Evolutionary conservation across 2,113 vertebrate species (phyloP).

Genomic region (Rousettus leschenaultii): DNA sequence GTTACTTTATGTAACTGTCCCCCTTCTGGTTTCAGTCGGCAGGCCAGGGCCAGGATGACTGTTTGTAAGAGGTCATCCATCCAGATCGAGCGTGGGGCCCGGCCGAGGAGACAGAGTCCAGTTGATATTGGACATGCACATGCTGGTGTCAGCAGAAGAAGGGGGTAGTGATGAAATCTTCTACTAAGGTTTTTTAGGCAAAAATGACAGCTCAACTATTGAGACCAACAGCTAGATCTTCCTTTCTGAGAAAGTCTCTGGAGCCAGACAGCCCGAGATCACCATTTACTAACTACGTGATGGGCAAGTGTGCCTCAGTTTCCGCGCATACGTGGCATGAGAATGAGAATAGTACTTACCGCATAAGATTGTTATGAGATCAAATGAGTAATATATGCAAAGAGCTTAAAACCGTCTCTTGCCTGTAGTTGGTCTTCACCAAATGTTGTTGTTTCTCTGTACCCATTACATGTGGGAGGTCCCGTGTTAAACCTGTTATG

Average conservation of each 20-base stretch:
- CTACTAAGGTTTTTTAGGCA: not conserved
- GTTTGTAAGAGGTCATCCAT: not conserved
- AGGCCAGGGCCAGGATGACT: conserved; percentile 51
- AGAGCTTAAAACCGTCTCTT: not conserved
- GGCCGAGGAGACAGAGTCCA: conserved; percentile 67
- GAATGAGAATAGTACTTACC: not conserved
- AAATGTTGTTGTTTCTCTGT: not conserved
- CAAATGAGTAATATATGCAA: not conserved
- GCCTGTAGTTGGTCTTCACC: not conserved
- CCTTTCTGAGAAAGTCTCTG: not conserved
- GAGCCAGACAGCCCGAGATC: not conserved
- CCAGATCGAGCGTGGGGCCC: not conserved
- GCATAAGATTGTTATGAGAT: not conserved
- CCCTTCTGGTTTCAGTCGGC: conserved; percentile 11
- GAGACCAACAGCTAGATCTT: not conserved
- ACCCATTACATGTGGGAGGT: not conserved
- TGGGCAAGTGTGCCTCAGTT: not conserved
- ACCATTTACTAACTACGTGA: not conserved
- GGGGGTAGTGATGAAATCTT: conserved; percentile 20
- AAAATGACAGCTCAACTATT: not conserved
- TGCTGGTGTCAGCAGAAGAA: conserved; percentile 21
- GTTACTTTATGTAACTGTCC: conserved; percentile 43
- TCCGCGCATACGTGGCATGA: not conserved
- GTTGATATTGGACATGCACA: conserved; percentile 53
- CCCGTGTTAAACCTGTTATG: not conserved